Conservation (phyloP, 2,113 vertebrate species). For the Ibidorhyncha struthersii region DNA sequence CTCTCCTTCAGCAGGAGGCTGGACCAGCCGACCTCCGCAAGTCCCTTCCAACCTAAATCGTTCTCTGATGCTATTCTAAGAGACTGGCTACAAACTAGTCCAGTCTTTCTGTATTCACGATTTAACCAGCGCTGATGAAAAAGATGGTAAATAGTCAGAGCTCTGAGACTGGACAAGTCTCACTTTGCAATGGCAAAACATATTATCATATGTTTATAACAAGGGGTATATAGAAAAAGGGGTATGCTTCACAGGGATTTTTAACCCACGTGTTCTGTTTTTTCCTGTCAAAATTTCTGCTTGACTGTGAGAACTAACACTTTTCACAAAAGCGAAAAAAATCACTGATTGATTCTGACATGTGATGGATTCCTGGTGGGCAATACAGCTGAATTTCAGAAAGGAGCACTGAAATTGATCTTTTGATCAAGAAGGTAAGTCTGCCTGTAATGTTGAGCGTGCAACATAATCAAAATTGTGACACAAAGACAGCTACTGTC, state of each 20-base stretch:
- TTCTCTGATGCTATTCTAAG: not conserved
- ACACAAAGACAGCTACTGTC: not conserved
- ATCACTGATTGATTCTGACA: not conserved
- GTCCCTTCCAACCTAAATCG: not conserved
- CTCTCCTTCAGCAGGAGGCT: not conserved
- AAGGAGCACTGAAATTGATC: not conserved
- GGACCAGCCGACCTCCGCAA: not conserved
- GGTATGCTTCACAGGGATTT: not conserved
- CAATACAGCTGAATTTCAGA: not conserved
- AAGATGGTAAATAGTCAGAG: not conserved
- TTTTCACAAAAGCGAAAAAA: not conserved
- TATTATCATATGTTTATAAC: not conserved
- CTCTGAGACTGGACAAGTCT: not conserved
- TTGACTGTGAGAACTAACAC: not conserved
- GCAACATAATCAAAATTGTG: not conserved
- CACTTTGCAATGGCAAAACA: not conserved
- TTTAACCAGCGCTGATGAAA: not conserved
- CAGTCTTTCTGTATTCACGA: not conserved
- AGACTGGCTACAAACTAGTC: not conserved
- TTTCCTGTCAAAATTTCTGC: not conserved
- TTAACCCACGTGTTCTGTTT: not conserved
- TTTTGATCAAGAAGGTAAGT: not conserved
- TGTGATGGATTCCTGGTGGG: not conserved
- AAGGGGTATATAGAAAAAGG: not conserved
- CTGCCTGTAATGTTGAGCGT: not conserved